Base-by-base conservation (phyloP, 2,888 invertebrate genomes). In the Sycophila texana region DNA sequence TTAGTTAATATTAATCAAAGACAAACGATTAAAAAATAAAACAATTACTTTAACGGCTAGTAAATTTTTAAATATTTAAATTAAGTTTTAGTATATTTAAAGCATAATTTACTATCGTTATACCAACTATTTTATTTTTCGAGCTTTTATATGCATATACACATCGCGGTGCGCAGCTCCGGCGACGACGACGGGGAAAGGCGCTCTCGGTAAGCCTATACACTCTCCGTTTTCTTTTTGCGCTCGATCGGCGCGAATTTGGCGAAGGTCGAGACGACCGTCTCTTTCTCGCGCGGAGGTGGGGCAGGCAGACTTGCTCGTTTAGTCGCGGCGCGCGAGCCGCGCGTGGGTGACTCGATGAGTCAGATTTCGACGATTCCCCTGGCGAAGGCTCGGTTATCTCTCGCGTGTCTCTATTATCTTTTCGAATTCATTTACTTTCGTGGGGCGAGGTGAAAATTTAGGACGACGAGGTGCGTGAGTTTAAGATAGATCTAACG, bases 231-330 rank as follows among this genome's bases (percentile, higher is more conserved):
- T 49, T 60, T 16, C 20, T n/a, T 22, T 13, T 22, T 20, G n/a
- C 20, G 18, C 39, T 57, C 49, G 18, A 75, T 76, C 71, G 71
- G 71, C 57, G 63, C 57, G 63, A 79, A 74, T 74, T 79, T 70
- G 74, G 74, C 67, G 77, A 78, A 79, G 79, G 70, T 79, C 74
- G 49, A 53, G 61, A 26, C 39, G 10, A 26, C 30, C 39, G 4
- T 2, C 14, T 2, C 61, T 26, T 3, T 26, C 26, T 26, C 26
- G 26, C 26, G 26, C 39, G 10, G 10, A 10, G 7, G 13, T 26
- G 26, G 16, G 22, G 26, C 55, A 1, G 26, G 16, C 10, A 55
- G 57, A 10, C 39, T 39, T 7, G 53, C 65, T 65, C 30, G 78
- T 78, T 78, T 74, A 68, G 68, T 70, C 78, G 63, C 68, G 53